Conservation (phyloP, 2,888 invertebrate species). For the Chesias legatella region DNA sequence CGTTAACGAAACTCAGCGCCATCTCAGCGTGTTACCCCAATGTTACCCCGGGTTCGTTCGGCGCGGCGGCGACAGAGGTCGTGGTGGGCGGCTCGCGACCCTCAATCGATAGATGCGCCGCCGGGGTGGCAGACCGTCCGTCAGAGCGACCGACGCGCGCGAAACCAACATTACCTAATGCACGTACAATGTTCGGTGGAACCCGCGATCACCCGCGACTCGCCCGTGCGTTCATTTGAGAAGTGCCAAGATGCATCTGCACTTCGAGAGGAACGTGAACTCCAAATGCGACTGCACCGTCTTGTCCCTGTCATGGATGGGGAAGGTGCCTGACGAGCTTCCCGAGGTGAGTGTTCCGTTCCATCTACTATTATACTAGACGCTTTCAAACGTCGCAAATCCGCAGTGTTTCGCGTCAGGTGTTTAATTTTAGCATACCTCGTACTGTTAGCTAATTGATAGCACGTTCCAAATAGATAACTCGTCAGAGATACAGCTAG, state of each 20-base stretch:
- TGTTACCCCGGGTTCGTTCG: slow-evolving; percentile 51
- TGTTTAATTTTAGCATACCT: slow-evolving; percentile 23
- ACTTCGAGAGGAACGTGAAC: slow-evolving; percentile 95
- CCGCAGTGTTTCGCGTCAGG: slow-evolving; percentile 12
- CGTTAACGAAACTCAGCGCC: slow-evolving; percentile 51
- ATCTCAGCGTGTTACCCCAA: slow-evolving; percentile 49
- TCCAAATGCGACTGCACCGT: slow-evolving; percentile 97
- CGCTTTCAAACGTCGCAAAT: slow-evolving; percentile 9
- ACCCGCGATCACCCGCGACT: slow-evolving; percentile 15
- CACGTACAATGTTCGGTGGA: slow-evolving; percentile 29
- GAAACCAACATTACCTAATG: slow-evolving; percentile 32
- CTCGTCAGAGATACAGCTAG: too few relatives aligned
- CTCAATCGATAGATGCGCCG: slow-evolving; percentile 73
- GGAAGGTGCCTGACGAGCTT: slow-evolving; percentile 96
- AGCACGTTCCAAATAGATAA: slow-evolving; percentile 24
- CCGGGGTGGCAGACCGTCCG: slow-evolving; percentile 49
- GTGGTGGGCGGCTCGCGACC: slow-evolving; percentile 43
- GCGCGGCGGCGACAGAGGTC: slow-evolving; percentile 50
- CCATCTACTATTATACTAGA: slow-evolving; percentile 19
- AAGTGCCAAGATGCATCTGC: slow-evolving; percentile 90
- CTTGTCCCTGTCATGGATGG: slow-evolving; percentile 98
- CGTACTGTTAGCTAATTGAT: not conserved
- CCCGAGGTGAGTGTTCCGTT: slow-evolving; percentile 87
- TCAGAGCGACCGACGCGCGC: slow-evolving; percentile 50
- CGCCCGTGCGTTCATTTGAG: slow-evolving; percentile 32